Conservation (phyloP, 2,888 invertebrate genomes). For the Drosophila longiperda region DNA sequence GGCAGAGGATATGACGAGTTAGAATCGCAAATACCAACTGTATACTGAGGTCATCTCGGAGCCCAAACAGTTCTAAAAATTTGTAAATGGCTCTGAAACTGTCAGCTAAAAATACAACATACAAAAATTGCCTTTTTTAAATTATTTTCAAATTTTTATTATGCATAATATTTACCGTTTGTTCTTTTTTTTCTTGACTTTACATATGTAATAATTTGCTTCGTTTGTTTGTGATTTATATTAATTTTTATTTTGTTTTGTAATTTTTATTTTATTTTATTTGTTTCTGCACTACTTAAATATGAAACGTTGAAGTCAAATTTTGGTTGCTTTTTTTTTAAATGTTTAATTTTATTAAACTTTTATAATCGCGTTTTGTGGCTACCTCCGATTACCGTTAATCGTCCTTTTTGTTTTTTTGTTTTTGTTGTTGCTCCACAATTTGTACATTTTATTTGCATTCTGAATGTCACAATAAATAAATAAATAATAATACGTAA, state of each 20-base stretch:
- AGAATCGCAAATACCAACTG: not conserved
- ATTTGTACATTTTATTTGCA: conserved; percentile 78
- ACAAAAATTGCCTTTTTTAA: not conserved
- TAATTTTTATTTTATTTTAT: conserved; percentile 45
- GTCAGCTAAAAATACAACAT: not conserved
- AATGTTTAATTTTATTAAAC: conserved; percentile 79
- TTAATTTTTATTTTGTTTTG: conserved; percentile 36
- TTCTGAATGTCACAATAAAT: conserved; percentile 75
- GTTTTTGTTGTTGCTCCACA: conserved; percentile 59
- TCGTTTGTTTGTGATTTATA: conserved; percentile 36
- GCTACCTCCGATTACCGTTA: conserved; percentile 24
- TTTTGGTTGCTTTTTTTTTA: conserved; percentile 46
- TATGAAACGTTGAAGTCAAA: conserved; percentile 80
- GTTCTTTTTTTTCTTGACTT: conserved; percentile 54
- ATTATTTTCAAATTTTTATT: conserved; percentile 66
- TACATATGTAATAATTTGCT: conserved; percentile 68
- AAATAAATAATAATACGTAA: conserved; percentile 36
- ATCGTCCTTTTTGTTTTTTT: conserved; percentile 5
- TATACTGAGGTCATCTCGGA: not conserved
- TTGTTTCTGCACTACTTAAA: conserved; percentile 79
- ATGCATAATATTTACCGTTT: conserved; percentile 76
- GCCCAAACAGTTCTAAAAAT: not conserved
- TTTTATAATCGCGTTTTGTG: conserved; percentile 57
- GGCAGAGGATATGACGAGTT: not conserved
- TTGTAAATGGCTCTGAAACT: not conserved